phyloP scores from a whole-genome alignment of 2,888 invertebrate species.

The Dasypolia templi region DNA sequence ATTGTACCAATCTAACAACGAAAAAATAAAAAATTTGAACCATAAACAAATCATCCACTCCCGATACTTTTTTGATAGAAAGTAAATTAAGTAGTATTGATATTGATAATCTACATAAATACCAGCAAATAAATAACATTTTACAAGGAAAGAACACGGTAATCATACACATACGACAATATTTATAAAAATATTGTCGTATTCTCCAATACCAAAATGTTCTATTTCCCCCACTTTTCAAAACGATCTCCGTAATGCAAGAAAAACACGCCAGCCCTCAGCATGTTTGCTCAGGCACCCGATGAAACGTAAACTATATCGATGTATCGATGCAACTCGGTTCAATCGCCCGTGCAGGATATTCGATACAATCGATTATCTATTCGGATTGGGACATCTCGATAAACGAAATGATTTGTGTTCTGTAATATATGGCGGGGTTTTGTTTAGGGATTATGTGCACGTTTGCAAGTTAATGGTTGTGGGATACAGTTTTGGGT shows the following conservation, averaged over 20 bases:
- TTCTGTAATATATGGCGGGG: constrained; percentile 26
- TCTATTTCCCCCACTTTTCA: not conserved
- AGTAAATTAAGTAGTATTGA: no score
- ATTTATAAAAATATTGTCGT: not conserved
- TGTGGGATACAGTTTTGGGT: not conserved
- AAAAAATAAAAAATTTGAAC: no score
- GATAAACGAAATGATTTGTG: constrained; percentile 62
- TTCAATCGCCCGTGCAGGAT: constrained; percentile 48
- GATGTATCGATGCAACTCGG: constrained; percentile 44
- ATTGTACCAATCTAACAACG: no score
- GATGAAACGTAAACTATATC: constrained; percentile 52
- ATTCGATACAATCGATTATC: constrained; percentile 64
- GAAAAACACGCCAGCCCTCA: constrained; percentile 35
- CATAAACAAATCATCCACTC: no score
- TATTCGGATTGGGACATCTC: constrained; percentile 62
- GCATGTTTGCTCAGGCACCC: constrained; percentile 39
- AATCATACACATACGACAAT: not conserved
- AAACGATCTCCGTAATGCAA: constrained; percentile 24
- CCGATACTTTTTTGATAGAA: no score
- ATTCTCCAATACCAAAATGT: not conserved
- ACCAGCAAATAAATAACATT: no score
- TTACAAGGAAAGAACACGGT: not conserved
- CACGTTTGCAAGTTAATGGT: constrained; percentile 25
- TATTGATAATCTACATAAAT: no score
- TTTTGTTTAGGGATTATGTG: constrained; percentile 22